Conservation (phyloP, 2,888 invertebrate genomes). For the Venustoraphidia nigricollis region DNA sequence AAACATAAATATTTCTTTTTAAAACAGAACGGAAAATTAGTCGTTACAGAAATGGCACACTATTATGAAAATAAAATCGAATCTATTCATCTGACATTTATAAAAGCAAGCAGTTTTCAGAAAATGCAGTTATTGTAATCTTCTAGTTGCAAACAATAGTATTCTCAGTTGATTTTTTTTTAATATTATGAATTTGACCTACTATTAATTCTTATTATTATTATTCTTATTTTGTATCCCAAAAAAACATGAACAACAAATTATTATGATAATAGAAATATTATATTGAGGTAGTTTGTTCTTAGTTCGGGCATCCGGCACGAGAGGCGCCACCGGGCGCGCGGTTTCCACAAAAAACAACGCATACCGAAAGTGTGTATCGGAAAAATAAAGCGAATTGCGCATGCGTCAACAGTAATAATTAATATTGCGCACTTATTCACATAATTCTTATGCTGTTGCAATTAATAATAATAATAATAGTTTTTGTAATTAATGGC, state of each 20-base stretch:
- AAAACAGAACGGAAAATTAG: background rate
- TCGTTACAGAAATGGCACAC: slow-evolving; percentile 25
- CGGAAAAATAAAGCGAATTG: too few relatives aligned
- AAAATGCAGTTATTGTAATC: background rate
- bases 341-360: too few relatives aligned
- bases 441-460: too few relatives aligned
- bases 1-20: background rate
- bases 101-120: background rate
- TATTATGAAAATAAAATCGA: slow-evolving; percentile 22
- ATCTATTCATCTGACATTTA: too few relatives aligned
- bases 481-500: too few relatives aligned
- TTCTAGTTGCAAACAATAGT: slow-evolving; percentile 25
- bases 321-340: too few relatives aligned
- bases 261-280: slow-evolving; percentile 25
- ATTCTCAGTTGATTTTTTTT: slow-evolving; percentile 21
- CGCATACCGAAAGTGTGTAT: too few relatives aligned
- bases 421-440: too few relatives aligned
- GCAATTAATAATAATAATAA: too few relatives aligned
- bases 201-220: slow-evolving; percentile 11
- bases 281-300: slow-evolving; percentile 32
- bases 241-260: slow-evolving; percentile 29
- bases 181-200: background rate
- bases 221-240: slow-evolving; percentile 18
- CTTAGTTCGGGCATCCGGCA: slow-evolving; percentile 26
- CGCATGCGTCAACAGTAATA: too few relatives aligned